Conservation (phyloP, 1,140 invertebrate species). For the Orchestia grillus region DNA sequence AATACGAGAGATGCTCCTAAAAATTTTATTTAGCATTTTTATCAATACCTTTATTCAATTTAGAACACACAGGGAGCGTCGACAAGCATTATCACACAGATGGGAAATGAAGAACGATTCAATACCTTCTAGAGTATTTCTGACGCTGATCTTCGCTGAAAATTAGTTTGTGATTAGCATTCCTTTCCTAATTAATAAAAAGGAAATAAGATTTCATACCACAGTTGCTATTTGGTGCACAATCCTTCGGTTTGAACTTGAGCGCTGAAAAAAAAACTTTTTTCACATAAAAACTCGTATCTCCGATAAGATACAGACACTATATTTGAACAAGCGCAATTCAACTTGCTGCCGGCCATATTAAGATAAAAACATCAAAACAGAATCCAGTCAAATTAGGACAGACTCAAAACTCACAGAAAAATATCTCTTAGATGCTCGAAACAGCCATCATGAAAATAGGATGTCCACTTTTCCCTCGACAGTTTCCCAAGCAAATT, state of each 20-base stretch:
- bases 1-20: slow-evolving; percentile 5
- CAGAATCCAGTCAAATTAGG: background rate
- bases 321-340: background rate
- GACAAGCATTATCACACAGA: background rate
- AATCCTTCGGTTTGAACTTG: background rate
- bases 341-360: background rate
- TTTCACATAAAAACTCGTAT: background rate
- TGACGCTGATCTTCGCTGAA: background rate
- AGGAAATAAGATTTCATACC: background rate
- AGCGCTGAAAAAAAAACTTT: background rate
- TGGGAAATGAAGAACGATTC: background rate
- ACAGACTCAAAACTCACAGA: background rate
- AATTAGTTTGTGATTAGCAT: background rate
- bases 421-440: no score
- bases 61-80: background rate
- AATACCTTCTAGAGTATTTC: background rate
- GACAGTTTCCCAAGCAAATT: background rate
- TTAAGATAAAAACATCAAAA: background rate
- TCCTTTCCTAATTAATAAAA: background rate
- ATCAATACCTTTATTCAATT: background rate
- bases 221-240: background rate
- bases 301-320: background rate
- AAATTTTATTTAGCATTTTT: background rate
- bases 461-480: background rate
- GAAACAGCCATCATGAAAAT: no score